A percentile compares a stretch with the other conserved stretches of the same genome.
These are phyloP conservation scores for Brachyhypopomus gauderio DNA, from an alignment of 2,113 vertebrate genomes.

Conservation along the genomic window DNA sequence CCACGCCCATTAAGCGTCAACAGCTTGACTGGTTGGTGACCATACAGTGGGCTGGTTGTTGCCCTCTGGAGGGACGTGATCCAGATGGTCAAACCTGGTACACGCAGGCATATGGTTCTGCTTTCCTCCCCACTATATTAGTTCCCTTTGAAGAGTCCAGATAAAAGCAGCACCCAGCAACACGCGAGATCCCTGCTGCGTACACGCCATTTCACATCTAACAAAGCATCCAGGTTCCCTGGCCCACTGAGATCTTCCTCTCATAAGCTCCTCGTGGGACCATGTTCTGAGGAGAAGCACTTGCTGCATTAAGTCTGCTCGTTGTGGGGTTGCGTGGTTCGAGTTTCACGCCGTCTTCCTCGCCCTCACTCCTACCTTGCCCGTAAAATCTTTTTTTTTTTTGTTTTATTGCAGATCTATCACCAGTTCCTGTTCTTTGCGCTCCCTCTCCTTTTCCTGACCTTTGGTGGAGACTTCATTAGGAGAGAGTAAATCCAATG, in stretches of 20 bases:
- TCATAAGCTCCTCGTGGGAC: background rate
- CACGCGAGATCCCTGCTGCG: constrained; percentile 64
- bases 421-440: background rate
- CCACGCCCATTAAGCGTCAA: background rate
- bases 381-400: background rate
- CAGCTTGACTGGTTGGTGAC: background rate
- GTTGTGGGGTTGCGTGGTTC: too few species aligned
- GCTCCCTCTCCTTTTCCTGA: background rate
- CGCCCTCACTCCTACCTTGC: background rate
- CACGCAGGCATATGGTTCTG: constrained; percentile 71
- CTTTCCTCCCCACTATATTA: constrained; percentile 61
- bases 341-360: background rate
- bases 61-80: constrained; percentile 27
- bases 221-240: constrained; percentile 23
- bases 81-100: constrained; percentile 62
- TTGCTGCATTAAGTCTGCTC: background rate
- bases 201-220: constrained; percentile 44
- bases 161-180: constrained; percentile 64
- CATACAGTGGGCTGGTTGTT: constrained; percentile 11
- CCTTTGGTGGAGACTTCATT: background rate
- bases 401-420: background rate
- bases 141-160: constrained; percentile 70
- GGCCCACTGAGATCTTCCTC: background rate
- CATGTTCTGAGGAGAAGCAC: background rate
- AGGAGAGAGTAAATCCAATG: background rate